A percentile compares a stretch with the other conserved stretches of the same genome.
These are phyloP conservation scores for Propithecus coquereli DNA, from an alignment of 2,113 vertebrate genomes.

Conservation along the genomic window DNA sequence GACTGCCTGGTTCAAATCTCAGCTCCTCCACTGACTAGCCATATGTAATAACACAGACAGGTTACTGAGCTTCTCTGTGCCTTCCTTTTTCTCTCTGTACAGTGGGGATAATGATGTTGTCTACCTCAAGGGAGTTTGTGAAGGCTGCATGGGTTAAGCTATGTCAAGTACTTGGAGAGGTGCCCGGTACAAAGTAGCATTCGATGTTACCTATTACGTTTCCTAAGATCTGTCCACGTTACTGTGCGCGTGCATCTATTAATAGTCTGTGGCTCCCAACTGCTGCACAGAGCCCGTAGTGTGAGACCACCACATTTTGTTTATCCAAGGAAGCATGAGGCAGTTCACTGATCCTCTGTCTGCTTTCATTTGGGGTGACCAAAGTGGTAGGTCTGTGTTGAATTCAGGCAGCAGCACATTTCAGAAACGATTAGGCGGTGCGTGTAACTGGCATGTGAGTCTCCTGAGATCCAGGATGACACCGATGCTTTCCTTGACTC, in stretches of 20 bases:
- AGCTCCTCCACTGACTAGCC: background rate
- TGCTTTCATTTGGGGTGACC: background rate
- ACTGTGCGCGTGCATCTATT: background rate
- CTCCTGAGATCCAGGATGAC: background rate
- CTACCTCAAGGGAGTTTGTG: background rate
- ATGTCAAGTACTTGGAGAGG: background rate
- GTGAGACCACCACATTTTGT: background rate
- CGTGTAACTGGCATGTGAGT: background rate
- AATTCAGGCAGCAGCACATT: background rate
- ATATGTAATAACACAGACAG: background rate
- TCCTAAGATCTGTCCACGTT: background rate
- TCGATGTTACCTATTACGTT: background rate
- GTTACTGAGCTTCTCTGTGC: background rate
- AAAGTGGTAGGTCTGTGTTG: background rate
- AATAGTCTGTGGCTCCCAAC: background rate
- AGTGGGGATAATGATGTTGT: background rate
- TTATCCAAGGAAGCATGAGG: background rate
- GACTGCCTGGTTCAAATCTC: background rate
- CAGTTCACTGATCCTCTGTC: background rate
- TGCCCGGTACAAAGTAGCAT: background rate
- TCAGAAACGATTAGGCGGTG: background rate
- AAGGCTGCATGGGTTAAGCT: background rate
- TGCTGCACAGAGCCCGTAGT: too few species aligned
- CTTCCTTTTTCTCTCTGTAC: background rate
- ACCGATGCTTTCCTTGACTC: background rate